Base-by-base conservation (phyloP, 1,140 invertebrate species). In the Drosophila mayri region DNA sequence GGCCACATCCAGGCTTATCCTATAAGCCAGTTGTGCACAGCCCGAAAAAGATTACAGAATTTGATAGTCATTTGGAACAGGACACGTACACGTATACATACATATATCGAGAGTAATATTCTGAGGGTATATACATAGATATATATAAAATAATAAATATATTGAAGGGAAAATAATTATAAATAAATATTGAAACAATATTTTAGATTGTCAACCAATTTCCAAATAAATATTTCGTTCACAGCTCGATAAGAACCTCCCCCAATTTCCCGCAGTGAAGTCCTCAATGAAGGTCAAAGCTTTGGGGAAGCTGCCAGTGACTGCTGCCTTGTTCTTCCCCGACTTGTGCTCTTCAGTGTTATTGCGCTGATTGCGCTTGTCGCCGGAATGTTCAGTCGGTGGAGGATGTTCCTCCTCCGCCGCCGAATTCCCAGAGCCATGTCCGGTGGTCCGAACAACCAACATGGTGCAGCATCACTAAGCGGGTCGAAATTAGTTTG, bases 401-500 rank as follows among this genome's bases (percentile, higher is more conserved):
- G 50, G 50, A 22, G 52, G 52, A 25, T 11, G 20, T 0, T 25
- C 4, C 50, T 37, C 63, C 57, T 22, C 41, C 57, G 32, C 37
- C 61, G 32, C 60, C 43, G 44, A 46, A 47, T 40, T 43, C 46
- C 16, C 52, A 43, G 41, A 84, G 64, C 75, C 81, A 85, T 85
- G 77, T 86, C 82, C 70, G 67, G 54, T 63, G 72, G 54, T 49
- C 59, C 58, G 8, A 38, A 11, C 35, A 22, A n/a, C 52, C 52
- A 66, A 47, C 37, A 57, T 55, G 76, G 65, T 57, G 62, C 78
- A 80, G 61, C 76, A 76, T 68, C 73, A 60, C 73, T 60, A 59
- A 73, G 62, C 73, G 37, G 43, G 61, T 41, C 84, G 60, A 87
- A 87, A 87, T 87, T 87, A 87, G 84, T 80, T 87, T 88, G 85